These are phyloP conservation scores for Serripes groenlandicus DNA, from an alignment of 2,888 invertebrate genomes.

Conservation along the genomic window DNA sequence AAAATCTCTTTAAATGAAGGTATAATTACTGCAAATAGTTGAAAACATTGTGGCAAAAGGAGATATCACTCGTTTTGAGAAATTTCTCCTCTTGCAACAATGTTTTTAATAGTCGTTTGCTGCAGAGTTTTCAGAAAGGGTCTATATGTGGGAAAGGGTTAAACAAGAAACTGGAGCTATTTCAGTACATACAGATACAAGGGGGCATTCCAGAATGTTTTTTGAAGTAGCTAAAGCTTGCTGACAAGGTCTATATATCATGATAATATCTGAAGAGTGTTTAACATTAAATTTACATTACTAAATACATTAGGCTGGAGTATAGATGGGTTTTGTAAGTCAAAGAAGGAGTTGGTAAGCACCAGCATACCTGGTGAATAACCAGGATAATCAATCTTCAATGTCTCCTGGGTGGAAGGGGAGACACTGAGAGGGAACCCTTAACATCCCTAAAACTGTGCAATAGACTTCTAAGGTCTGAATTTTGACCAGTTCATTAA, in stretches of 20 bases:
- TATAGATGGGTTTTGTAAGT: conserved; percentile 63
- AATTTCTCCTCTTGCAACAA: too few species aligned
- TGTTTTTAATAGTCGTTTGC: too few species aligned
- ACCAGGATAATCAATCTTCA: conserved; percentile 23
- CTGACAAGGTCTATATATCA: conserved; percentile 67
- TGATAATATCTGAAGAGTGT: conserved; percentile 68
- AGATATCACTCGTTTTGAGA: too few species aligned
- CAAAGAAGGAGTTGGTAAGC: conserved; percentile 32
- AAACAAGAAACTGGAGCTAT: conserved; percentile 31
- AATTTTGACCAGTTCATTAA: too few species aligned
- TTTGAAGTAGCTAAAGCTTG: conserved; percentile 25
- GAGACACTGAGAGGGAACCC: too few species aligned
- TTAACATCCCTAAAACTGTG: too few species aligned
- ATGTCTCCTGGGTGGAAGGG: not conserved
- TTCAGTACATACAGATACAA: conserved; percentile 25
- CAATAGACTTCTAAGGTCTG: too few species aligned
- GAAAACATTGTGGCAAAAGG: too few species aligned
- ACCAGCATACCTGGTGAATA: conserved; percentile 22
- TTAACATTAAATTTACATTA: conserved; percentile 73
- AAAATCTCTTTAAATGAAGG: too few species aligned
- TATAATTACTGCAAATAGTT: too few species aligned
- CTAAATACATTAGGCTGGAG: conserved; percentile 69
- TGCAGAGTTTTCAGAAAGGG: too few species aligned
- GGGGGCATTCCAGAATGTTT: conserved; percentile 27
- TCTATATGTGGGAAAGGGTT: too few species aligned